These are phyloP conservation scores for Bolborhynchus lineola DNA, from an alignment of 2,113 vertebrate species.

Conservation along the genomic window DNA sequence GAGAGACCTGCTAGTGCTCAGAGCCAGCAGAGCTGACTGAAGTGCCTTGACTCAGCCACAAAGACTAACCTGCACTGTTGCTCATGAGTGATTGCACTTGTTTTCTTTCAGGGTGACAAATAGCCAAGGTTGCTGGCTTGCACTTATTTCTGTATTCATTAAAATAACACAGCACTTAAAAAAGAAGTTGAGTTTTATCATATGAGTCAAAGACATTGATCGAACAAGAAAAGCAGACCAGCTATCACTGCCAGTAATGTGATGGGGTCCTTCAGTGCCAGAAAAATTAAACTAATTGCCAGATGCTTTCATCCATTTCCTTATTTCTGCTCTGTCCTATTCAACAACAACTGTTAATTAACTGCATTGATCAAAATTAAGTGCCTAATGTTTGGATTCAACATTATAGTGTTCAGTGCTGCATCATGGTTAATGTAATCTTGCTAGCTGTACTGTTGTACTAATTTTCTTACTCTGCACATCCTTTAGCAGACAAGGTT, in stretches of 20 bases:
- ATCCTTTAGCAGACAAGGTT: not conserved
- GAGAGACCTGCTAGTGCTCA: not conserved
- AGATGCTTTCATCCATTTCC: not conserved
- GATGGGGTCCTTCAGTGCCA: not conserved
- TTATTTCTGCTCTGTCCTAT: not conserved
- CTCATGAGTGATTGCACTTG: not conserved
- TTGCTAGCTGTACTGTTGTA: not conserved
- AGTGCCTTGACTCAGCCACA: accelerated
- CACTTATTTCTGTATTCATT: not conserved
- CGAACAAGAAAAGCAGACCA: not conserved
- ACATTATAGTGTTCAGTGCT: not conserved
- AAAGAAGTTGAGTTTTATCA: not conserved
- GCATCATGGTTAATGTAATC: not conserved
- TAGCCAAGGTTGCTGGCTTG: not conserved
- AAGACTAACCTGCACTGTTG: not conserved
- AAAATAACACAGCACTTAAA: not conserved
- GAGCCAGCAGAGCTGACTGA: not conserved
- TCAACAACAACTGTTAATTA: not conserved
- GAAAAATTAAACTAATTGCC: not conserved
- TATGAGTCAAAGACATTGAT: not conserved
- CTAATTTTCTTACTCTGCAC: not conserved
- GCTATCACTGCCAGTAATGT: not conserved
- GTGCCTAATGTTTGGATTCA: not conserved
- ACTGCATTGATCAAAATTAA: not conserved
- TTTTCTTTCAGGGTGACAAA: not conserved